Base-by-base conservation (phyloP, 2,888 invertebrate species). In the Onchidella celtica region DNA sequence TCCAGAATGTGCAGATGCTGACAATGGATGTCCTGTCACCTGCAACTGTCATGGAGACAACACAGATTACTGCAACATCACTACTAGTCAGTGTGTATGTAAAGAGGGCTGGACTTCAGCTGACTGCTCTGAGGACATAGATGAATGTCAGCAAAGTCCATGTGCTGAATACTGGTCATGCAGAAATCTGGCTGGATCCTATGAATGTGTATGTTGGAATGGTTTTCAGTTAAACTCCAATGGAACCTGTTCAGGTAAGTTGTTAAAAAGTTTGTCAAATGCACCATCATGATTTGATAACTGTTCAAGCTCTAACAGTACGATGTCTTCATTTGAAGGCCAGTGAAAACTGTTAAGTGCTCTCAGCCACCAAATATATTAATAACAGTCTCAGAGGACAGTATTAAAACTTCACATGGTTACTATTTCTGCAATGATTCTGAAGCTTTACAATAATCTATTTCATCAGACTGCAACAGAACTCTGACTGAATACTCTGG, bases 391-490 rank as follows among this genome's bases (percentile, higher is more conserved):
- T n/a, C n/a, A n/a, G n/a, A n/a, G n/a, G n/a, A n/a, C n/a, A n/a
- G n/a, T n/a, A n/a, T n/a, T n/a, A n/a, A n/a, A n/a, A n/a, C n/a
- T n/a, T n/a, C n/a, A n/a, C n/a, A n/a, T n/a, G n/a, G n/a, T n/a
- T n/a, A n/a, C n/a, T n/a, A n/a, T n/a, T n/a, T n/a, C n/a, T n/a
- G n/a, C n/a, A n/a, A n/a, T n/a, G n/a, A n/a, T 4, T 34, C 17
- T 32, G n/a, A n/a, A n/a, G n/a, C n/a, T n/a, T n/a, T n/a, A n/a
- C n/a, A n/a, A n/a, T n/a, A n/a, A n/a, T n/a, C n/a, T n/a, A n/a
- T n/a, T n/a, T 34, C 55, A 47, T 24, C 55, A 70, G 70, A 70
- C 29, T 70, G 70, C 55, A 70, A 70, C 70, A 21, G 70, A 70
- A 70, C 47, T 11, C 24, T 47, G 32, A 70, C 47, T 27, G 70